phyloP scores from a whole-genome alignment of 2,888 invertebrate species.

The Harpalus rufipes region DNA sequence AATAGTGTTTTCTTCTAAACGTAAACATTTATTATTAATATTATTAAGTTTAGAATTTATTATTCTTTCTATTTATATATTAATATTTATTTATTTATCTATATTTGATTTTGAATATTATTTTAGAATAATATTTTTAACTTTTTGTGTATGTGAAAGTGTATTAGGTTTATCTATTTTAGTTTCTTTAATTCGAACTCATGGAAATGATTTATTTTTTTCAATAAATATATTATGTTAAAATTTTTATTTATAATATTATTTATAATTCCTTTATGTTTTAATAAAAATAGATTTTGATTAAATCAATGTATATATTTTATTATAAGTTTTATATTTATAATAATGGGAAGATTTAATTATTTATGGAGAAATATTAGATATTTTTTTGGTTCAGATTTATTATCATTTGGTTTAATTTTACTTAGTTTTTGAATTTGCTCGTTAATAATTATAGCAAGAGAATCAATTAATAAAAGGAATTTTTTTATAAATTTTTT shows the following conservation, averaged over 20 bases:
- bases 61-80: conserved; percentile 69
- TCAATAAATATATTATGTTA: conserved; percentile 81
- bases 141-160: conserved; percentile 83
- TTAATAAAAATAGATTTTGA: conserved; percentile 78
- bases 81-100: conserved; percentile 78
- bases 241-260: conserved; percentile 78
- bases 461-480: conserved; percentile 76
- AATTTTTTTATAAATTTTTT: conserved; percentile 79
- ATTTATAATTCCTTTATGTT: conserved; percentile 79
- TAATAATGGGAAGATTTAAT: conserved; percentile 70
- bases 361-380: conserved; percentile 75
- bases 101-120: conserved; percentile 71
- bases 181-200: conserved; percentile 80
- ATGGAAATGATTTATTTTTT: conserved; percentile 82
- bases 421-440: too few species aligned
- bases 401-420: conserved; percentile 78
- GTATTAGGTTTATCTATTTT: conserved; percentile 83
- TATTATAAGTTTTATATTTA: too few species aligned
- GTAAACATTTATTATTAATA: conserved; percentile 81
- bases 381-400: conserved; percentile 77
- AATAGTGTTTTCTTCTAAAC: conserved; percentile 79
- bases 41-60: conserved; percentile 70
- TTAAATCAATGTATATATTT: conserved; percentile 70
- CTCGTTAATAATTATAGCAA: too few species aligned
- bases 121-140: conserved; percentile 80